These are phyloP conservation scores for Hypothenemus hampei DNA, from an alignment of 1,140 invertebrate genomes.

Conservation along the genomic window DNA sequence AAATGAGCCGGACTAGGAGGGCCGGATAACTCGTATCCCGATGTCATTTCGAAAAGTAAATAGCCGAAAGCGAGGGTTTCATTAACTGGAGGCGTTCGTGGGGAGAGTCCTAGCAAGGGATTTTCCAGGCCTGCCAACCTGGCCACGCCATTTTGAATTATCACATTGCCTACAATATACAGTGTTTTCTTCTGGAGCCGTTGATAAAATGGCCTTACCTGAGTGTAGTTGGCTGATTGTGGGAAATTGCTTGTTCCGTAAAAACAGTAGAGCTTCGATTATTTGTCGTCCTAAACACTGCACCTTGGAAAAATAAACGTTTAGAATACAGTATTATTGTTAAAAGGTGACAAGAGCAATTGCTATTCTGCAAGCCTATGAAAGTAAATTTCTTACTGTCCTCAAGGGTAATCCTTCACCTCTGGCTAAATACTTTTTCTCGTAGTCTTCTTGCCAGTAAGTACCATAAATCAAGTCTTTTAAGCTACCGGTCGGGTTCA, in stretches of 20 bases:
- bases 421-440: constrained; percentile 34
- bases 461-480: constrained; percentile 77
- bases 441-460: constrained; percentile 39
- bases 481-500: constrained; percentile 76
- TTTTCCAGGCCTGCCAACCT: constrained; percentile 78
- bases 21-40: constrained; percentile 71
- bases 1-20: constrained; percentile 67
- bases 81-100: constrained; percentile 59
- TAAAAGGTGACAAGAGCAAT: neutral
- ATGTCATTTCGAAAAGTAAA: constrained; percentile 86
- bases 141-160: constrained; percentile 85
- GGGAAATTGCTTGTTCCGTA: constrained; percentile 83
- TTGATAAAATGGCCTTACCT: no score
- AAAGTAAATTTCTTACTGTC: constrained; percentile 30
- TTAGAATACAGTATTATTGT: neutral
- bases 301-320: constrained; percentile 54
- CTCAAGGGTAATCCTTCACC: constrained; percentile 38
- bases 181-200: neutral
- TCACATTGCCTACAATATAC: constrained; percentile 59
- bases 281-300: constrained; percentile 83
- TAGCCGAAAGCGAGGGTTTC: constrained; percentile 72
- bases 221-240: constrained; percentile 81
- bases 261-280: constrained; percentile 78
- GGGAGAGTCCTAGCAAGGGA: constrained; percentile 71
- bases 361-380: no score